Base-by-base conservation (phyloP, 2,888 invertebrate species). In the Xylocampa areola region DNA sequence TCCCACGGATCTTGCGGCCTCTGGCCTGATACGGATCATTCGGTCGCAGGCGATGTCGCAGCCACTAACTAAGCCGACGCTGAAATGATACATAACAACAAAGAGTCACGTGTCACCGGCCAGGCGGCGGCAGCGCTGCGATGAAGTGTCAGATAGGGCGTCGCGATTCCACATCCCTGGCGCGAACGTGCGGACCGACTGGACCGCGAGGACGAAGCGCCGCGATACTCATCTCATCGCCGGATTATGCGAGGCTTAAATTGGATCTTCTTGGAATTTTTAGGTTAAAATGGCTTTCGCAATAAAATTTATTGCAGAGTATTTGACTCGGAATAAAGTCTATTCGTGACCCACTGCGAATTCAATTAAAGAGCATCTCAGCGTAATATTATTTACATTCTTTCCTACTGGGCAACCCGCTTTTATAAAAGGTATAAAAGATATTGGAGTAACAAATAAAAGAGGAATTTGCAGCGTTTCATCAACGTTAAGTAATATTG, bases 211-310 rank as follows among this genome's bases (percentile, higher is more conserved):
- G 76, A 79, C 76, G 79, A 70, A 76, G 73, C 64, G 60, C 61
- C 57, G 71, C 82, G 89, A 90, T 88, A 88, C 79, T 84, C 86
- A 90, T 90, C 89, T 88, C 84, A 79, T 80, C 82, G 69, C 67
- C 71, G 85, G 87, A 91, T 90, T 90, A 89, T 87, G 83, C 89
- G 82, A 83, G 79, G 82, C 83, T 90, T 88, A 89, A 91, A 90
- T 90, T 87, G 89, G 87, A 89, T 88, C 86, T 89, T 86, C 90
- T 87, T 79, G 85, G 88, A 89, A 90, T 90, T 89, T 89, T 89
- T 87, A 85, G 86, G 85, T 85, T 83, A 86, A 87, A 90, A 88
- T 84, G 85, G 84, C 82, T 83, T 81, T 86, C 81, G 85, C 86
- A 85, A 87, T 90, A 89, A 89, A 90, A 88, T 90, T 90, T 90